phyloP scores from a whole-genome alignment of 2,113 vertebrate species.

The Pseudopipra pipra region DNA sequence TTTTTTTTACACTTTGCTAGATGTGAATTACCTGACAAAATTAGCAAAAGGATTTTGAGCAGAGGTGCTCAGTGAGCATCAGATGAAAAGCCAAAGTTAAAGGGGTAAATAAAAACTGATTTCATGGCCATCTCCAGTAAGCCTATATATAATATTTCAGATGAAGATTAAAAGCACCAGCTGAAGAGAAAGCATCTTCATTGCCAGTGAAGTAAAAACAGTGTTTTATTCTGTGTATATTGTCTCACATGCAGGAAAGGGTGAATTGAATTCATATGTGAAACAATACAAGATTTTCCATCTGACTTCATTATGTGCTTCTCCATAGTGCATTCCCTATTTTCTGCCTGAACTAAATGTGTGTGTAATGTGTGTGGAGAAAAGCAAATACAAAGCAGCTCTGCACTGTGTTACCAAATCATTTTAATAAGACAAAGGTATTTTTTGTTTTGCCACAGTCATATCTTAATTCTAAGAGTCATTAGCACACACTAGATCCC shows the following conservation, averaged over 20 bases:
- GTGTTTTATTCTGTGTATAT: constrained; percentile 49
- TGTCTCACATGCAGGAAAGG: constrained; percentile 66
- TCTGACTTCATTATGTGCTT: constrained; percentile 78
- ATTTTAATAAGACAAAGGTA: constrained; percentile 68
- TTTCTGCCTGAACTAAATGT: constrained; percentile 69
- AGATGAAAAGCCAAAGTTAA: not conserved
- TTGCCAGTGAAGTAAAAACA: constrained; percentile 66
- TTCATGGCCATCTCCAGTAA: not conserved
- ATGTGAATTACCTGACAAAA: constrained; percentile 53
- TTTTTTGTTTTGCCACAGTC: constrained; percentile 68
- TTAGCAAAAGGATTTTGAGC: not conserved
- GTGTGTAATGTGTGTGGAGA: constrained; percentile 3
- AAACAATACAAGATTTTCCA: constrained; percentile 75
- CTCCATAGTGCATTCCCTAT: constrained; percentile 67
- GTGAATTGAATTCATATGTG: constrained; percentile 75
- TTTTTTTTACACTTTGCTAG: not conserved
- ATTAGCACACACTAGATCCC: constrained; percentile 46
- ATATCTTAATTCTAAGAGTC: constrained; percentile 68
- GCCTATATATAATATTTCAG: constrained; percentile 17
- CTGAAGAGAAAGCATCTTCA: constrained; percentile 54
- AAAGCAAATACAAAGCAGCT: constrained; percentile 64
- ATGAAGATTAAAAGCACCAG: constrained; percentile 35
- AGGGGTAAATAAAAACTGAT: constrained; percentile 13
- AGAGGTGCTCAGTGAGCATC: not conserved
- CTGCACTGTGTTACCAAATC: constrained; percentile 30